A percentile compares a stretch with the other conserved stretches of the same genome.
These are phyloP conservation scores for Melanotaenia boesemani DNA, from an alignment of 2,797 vertebrate genomes.

Conservation along the genomic window DNA sequence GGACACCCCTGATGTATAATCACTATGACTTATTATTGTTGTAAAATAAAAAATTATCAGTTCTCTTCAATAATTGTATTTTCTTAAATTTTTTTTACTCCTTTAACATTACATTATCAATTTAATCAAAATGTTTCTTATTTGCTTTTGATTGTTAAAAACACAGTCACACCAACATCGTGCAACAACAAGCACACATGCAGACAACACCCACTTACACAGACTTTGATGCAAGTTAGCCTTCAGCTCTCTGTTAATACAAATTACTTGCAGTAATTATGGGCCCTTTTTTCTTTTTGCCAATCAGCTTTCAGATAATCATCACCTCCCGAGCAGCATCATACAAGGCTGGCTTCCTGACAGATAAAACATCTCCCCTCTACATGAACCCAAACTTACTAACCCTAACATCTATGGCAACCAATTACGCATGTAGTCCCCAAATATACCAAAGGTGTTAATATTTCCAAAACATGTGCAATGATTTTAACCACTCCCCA, in stretches of 20 bases:
- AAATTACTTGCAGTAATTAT: constrained; percentile 42
- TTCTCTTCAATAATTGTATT: no score
- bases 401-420: neutral
- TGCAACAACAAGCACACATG: neutral
- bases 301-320: constrained; percentile 70
- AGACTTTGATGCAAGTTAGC: constrained; percentile 37
- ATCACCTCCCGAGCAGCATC: constrained; percentile 53
- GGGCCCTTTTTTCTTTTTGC: constrained; percentile 49
- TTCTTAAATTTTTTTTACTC: no score
- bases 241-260: constrained; percentile 51
- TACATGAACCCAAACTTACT: constrained; percentile 47
- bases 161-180: neutral
- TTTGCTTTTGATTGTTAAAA: neutral
- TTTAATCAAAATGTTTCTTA: no score
- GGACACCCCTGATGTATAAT: no score
- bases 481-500: accelerated
- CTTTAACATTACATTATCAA: no score
- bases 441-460: neutral
- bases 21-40: no score
- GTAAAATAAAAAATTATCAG: no score
- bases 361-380: constrained; percentile 59
- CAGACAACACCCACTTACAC: constrained; percentile 23
- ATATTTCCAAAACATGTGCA: neutral
- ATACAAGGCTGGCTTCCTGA: constrained; percentile 48
- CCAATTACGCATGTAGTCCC: neutral